phyloP scores from a whole-genome alignment of 2,113 vertebrate genomes.

The Columbina picui region DNA sequence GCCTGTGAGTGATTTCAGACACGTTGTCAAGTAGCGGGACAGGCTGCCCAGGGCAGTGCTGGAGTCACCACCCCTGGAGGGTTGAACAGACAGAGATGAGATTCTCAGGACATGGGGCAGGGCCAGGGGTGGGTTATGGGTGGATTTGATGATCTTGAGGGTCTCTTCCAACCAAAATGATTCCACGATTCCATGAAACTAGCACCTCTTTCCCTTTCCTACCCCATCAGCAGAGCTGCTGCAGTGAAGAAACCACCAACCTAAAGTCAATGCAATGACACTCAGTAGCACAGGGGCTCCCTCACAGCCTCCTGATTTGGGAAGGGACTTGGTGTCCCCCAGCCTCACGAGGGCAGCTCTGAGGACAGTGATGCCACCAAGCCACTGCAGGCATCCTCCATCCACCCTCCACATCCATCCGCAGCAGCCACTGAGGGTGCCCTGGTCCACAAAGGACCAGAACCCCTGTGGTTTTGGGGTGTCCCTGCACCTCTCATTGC shows the following conservation, averaged over 20 bases:
- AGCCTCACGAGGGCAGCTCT: background rate
- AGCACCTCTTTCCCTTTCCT: background rate
- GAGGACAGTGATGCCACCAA: background rate
- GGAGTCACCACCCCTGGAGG: no score
- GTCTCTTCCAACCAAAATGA: no score
- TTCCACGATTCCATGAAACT: fast-evolving
- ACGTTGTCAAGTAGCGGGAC: no score
- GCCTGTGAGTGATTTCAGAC: background rate
- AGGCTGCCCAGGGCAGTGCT: no score
- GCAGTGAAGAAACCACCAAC: background rate
- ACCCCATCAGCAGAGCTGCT: background rate
- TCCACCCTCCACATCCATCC: background rate
- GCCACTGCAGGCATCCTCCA: background rate
- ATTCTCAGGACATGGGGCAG: no score
- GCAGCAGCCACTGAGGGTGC: background rate
- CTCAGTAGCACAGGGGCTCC: fast-evolving
- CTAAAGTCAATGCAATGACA: fast-evolving
- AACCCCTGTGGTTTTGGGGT: fast-evolving
- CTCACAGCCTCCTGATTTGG: background rate
- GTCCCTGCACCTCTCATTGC: background rate
- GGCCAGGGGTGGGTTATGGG: no score
- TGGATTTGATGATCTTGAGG: no score
- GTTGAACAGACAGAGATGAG: no score
- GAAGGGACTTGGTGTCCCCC: background rate
- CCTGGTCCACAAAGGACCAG: fast-evolving